phyloP scores from a whole-genome alignment of 2,888 invertebrate genomes.

The Alloplasta piceator region DNA sequence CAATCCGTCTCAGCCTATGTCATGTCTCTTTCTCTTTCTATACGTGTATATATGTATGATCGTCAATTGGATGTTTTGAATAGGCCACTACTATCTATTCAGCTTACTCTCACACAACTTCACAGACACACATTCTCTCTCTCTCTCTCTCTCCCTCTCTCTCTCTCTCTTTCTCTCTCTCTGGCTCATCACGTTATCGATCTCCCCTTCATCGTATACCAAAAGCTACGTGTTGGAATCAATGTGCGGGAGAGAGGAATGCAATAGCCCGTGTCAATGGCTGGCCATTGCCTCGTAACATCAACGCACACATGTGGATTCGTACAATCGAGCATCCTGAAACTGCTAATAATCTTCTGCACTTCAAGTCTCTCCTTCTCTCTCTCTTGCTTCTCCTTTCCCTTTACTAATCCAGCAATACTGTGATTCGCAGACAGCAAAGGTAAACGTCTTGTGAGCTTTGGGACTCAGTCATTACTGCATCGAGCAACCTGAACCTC shows the following conservation, averaged over 20 bases:
- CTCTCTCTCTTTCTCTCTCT: constrained; percentile 9
- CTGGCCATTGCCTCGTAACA: constrained; percentile 11
- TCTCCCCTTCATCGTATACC: constrained; percentile 35
- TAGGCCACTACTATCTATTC: background rate
- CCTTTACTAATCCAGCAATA: constrained; percentile 22
- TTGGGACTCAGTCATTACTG: constrained; percentile 8
- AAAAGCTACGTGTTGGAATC: constrained; percentile 45
- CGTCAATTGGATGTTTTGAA: constrained; percentile 1
- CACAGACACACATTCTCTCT: background rate
- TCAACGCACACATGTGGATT: background rate
- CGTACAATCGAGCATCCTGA: constrained; percentile 17
- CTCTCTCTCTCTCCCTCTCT: constrained; percentile 7
- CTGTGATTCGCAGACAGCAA: constrained; percentile 1
- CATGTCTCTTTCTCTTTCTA: constrained; percentile 23
- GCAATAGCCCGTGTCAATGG: constrained; percentile 40
- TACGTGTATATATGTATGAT: constrained; percentile 11
- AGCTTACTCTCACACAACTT: background rate
- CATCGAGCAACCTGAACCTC: background rate
- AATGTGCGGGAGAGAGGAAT: constrained; percentile 48
- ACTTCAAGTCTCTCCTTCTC: background rate
- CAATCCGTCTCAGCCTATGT: constrained; percentile 20
- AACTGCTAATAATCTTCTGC: constrained; percentile 49
- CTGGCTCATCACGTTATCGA: constrained; percentile 42
- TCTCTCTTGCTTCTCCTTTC: background rate
- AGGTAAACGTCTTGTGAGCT: constrained; percentile 6